These are phyloP conservation scores for Ophraella communa DNA, from an alignment of 2,888 invertebrate genomes.

Conservation along the genomic window DNA sequence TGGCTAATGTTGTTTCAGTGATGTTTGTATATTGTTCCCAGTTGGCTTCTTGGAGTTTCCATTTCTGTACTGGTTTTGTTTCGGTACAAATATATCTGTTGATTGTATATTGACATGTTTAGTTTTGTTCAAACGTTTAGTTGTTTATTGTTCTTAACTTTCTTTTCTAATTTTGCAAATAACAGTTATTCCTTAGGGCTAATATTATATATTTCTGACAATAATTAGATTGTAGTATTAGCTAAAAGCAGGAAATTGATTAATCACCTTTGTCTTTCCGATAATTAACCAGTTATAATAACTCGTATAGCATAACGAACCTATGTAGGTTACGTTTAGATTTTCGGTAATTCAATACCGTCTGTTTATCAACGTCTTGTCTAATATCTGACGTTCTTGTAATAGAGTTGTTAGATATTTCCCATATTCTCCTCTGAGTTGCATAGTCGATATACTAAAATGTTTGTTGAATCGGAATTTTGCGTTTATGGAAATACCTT, in stretches of 20 bases:
- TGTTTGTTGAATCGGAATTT: background rate
- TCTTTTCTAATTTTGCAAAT: too few relatives aligned
- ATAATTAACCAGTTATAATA: background rate
- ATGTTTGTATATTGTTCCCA: too few relatives aligned
- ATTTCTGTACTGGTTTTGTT: too few relatives aligned
- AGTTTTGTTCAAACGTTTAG: too few relatives aligned
- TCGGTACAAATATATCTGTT: too few relatives aligned
- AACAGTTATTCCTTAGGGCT: too few relatives aligned
- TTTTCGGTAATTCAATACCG: background rate
- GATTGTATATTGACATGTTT: too few relatives aligned
- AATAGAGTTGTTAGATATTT: constrained; percentile 2
- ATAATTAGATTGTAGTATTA: too few relatives aligned
- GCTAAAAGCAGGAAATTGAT: background rate
- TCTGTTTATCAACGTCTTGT: constrained; percentile 3
- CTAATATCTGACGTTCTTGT: background rate
- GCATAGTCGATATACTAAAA: background rate
- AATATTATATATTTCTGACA: too few relatives aligned
- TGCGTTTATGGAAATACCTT: background rate
- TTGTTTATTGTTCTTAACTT: too few relatives aligned
- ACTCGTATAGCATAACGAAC: background rate
- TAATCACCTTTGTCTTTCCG: background rate
- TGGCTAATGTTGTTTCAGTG: too few relatives aligned
- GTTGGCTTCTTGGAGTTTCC: too few relatives aligned
- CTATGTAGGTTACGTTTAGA: background rate
- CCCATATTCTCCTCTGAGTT: background rate